Evolutionary conservation across 2,888 invertebrate genomes (phyloP).

Genomic region (Toxonevra muliebris): DNA sequence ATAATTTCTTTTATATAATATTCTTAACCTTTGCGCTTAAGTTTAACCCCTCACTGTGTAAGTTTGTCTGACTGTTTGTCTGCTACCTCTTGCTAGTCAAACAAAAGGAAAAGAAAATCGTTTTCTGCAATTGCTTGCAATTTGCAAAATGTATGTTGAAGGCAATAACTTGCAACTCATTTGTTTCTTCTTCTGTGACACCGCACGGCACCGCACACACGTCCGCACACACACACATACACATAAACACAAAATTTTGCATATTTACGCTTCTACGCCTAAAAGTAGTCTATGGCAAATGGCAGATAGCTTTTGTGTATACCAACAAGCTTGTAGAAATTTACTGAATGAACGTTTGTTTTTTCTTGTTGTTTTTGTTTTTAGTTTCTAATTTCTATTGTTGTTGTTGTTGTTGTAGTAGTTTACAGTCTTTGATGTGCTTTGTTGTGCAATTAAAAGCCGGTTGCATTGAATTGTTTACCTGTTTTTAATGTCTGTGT

Average conservation of each 20-base stretch:
- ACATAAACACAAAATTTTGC: not conserved
- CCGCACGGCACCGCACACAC: not conserved
- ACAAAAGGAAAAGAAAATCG: not conserved
- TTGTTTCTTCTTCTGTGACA: not conserved
- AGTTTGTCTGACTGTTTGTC: not conserved
- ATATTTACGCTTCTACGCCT: slow-evolving; percentile 38
- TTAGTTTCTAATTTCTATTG: slow-evolving; percentile 10
- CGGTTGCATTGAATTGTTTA: slow-evolving; percentile 26
- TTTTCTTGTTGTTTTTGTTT: too few relatives aligned
- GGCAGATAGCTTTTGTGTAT: slow-evolving; percentile 35
- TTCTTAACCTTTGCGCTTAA: too few relatives aligned
- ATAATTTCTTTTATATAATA: too few relatives aligned
- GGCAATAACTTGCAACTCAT: too few relatives aligned
- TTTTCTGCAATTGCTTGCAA: too few relatives aligned
- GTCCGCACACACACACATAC: not conserved
- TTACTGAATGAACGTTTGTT: too few relatives aligned
- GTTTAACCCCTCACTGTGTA: not conserved
- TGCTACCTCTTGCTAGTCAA: slow-evolving; percentile 16
- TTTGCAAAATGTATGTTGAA: too few relatives aligned
- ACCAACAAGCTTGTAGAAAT: not conserved
- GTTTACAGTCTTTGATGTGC: slow-evolving; percentile 14
- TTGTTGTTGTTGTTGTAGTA: slow-evolving; percentile 34
- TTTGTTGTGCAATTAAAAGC: slow-evolving; percentile 23
- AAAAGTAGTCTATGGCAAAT: slow-evolving; percentile 49
- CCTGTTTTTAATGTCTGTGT: not conserved